Conservation (phyloP, 2,113 vertebrate species). For the Vombatus ursinus region DNA sequence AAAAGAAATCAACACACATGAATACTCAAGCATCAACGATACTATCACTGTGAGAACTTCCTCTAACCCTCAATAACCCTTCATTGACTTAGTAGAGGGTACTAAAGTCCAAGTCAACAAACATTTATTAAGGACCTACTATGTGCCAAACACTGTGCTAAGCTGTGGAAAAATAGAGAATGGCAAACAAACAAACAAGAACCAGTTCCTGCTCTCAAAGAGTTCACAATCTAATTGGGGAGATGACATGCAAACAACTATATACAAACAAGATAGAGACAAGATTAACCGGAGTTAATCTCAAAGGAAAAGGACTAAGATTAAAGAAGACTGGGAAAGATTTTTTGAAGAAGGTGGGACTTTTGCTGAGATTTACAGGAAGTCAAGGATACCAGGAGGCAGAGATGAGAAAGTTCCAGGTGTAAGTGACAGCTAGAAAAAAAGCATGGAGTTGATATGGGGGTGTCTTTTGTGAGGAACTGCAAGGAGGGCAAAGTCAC, state of each 20-base stretch:
- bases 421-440: background rate
- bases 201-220: background rate
- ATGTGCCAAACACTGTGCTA: background rate
- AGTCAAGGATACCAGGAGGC: background rate
- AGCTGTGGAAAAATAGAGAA: background rate
- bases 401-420: background rate
- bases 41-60: background rate
- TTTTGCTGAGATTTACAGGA: background rate
- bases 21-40: background rate
- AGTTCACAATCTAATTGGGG: background rate
- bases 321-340: background rate
- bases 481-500: background rate
- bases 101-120: background rate
- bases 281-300: background rate
- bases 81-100: background rate
- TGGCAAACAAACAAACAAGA: background rate
- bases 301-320: background rate
- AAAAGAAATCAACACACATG: background rate
- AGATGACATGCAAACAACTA: background rate
- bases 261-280: background rate
- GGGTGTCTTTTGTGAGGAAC: background rate
- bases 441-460: background rate
- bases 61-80: background rate
- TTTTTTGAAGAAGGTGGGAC: background rate
- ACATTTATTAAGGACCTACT: background rate